Conservation (phyloP, 2,113 vertebrate species). For the Gymnocephalus cernua region DNA sequence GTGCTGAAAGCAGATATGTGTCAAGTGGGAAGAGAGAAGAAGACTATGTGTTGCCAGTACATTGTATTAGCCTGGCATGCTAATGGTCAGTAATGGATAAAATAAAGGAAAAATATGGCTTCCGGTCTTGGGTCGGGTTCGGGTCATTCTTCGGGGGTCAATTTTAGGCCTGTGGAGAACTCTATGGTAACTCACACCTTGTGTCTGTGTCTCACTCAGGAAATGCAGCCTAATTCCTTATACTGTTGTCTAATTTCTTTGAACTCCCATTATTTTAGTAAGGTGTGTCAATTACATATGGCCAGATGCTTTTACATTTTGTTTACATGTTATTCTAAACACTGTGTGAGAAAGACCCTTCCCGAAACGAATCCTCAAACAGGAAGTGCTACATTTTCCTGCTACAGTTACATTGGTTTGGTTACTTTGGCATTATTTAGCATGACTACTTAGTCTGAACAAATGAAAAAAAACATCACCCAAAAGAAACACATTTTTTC, state of each 20-base stretch:
- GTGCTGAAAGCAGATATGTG: background rate
- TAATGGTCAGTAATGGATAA: background rate
- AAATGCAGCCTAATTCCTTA: background rate
- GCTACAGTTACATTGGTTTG: background rate
- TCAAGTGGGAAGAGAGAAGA: background rate
- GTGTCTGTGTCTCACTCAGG: background rate
- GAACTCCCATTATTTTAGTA: background rate
- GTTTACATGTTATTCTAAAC: slow-evolving; percentile 47
- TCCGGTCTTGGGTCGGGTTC: background rate
- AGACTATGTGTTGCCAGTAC: background rate
- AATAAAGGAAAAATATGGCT: background rate
- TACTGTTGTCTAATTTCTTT: background rate
- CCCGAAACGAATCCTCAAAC: slow-evolving; percentile 21
- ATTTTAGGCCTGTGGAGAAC: background rate
- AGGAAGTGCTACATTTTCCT: slow-evolving; percentile 25
- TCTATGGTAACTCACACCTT: too few species aligned
- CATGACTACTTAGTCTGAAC: background rate
- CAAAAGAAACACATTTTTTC: slow-evolving; percentile 14
- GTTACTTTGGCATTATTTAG: background rate
- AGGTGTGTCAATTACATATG: background rate
- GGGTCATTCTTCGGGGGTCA: background rate
- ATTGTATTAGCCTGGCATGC: background rate
- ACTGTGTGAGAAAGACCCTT: background rate
- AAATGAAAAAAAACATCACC: background rate
- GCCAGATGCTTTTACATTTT: slow-evolving; percentile 26